phyloP scores from a whole-genome alignment of 2,113 vertebrate species.

The Grallaria varia region DNA sequence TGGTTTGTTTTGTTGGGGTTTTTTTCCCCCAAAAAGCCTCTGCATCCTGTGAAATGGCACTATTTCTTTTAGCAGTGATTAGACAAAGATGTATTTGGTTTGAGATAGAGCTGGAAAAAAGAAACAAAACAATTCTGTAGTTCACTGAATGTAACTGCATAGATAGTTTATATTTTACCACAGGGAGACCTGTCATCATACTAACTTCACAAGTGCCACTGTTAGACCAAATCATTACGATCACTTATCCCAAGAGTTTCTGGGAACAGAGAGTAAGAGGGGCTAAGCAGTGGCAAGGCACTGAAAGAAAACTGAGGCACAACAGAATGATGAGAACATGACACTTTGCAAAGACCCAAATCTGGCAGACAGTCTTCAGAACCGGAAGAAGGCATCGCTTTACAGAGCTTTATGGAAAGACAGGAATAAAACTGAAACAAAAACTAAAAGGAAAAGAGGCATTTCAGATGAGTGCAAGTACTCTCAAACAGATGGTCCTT shows the following conservation, averaged over 20 bases:
- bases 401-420: neutral
- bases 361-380: neutral
- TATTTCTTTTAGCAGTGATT: neutral
- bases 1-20: neutral
- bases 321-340: neutral
- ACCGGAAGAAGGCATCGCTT: neutral
- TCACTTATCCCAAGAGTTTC: neutral
- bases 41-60: neutral
- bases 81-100: neutral
- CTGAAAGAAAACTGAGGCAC: neutral
- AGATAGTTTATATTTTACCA: neutral
- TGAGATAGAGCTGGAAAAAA: neutral
- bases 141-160: neutral
- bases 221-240: neutral
- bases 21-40: neutral
- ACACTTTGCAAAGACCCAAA: neutral
- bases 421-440: neutral
- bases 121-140: neutral
- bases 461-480: neutral
- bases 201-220: neutral
- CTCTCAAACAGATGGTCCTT: conserved; percentile 38
- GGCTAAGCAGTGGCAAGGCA: neutral
- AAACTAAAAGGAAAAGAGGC: neutral
- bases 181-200: neutral
- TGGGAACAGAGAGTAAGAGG: neutral